Evolutionary conservation across 2,113 vertebrate genomes (phyloP), one percentile per base, ranked within the genome.

Genomic region (Dasypus novemcinctus): DNA sequence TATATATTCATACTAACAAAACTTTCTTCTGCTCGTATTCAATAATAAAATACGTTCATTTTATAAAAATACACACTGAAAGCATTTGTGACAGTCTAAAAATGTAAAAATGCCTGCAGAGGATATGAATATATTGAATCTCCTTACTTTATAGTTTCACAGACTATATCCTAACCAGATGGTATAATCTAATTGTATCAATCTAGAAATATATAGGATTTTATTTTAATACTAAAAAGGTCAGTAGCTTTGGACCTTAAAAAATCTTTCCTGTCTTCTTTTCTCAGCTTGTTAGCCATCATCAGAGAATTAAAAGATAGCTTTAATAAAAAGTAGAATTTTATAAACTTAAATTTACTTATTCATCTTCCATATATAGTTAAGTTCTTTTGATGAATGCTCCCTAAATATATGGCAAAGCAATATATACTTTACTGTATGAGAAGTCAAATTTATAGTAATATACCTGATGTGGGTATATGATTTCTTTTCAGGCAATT

Each of bases 201-300:
- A 93, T 96, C 86, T 97, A 96, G 97, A 98, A 98, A 96, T 98
- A 98, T 97, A 97, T 98, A 97, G 95, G 96, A 98, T 98, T 99
- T 98, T 98, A 98, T 98, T 98, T 98, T 98, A 98, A 98, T 98
- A 96, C 98, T 98, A 97, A 98, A 98, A 98, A 98, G 96, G 95
- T 98, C 97, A 97, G 88, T 98, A 98, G 95, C 96, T 98, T 98
- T 97, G 96, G 96, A 98, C 97, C 97, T 97, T 98, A 97, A 98
- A 98, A 97, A 98, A 97, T 98, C 89, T 98, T 98, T 97, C 75
- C 96, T 98, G 96, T 97, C 97, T 98, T 97, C 93, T 96, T 81
- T 97, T 84, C 88, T 95, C 75, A 96, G 59, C 95, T 98, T 98
- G 46, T 95, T 97, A 96, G 94, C 93, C 92, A 95, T 87, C 87